phyloP scores from a whole-genome alignment of 2,888 invertebrate genomes.

The Lydus trimaculatus region DNA sequence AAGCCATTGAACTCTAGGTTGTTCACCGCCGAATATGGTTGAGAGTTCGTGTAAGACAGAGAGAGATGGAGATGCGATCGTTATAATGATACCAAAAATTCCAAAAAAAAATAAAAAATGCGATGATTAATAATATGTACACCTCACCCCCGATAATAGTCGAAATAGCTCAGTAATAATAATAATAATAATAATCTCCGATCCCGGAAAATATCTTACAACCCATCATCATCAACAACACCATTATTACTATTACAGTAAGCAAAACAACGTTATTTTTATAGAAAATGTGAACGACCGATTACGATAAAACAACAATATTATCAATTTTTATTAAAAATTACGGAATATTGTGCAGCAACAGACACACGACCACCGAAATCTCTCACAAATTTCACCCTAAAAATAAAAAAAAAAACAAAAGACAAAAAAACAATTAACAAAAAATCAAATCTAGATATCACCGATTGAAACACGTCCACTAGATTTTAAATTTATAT shows the following conservation, averaged over 20 bases:
- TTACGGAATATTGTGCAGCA: conserved; percentile 49
- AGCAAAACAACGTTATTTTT: conserved; percentile 50
- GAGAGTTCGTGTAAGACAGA: conserved; percentile 56
- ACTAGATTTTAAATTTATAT: neutral
- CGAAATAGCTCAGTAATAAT: neutral
- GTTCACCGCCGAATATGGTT: conserved; percentile 60
- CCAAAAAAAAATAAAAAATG: conserved; percentile 29
- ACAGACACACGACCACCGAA: conserved; percentile 27
- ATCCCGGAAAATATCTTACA: neutral
- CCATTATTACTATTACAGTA: neutral
- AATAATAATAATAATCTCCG: too few species aligned
- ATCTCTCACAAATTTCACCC: conserved; percentile 5
- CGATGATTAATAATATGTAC: conserved; percentile 2
- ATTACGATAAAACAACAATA: conserved; percentile 47
- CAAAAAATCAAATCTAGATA: neutral
- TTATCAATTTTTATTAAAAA: conserved; percentile 38
- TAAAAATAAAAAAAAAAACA: neutral
- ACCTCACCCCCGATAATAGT: neutral
- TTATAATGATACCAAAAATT: conserved; percentile 32
- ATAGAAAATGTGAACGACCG: conserved; percentile 58
- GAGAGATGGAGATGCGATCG: conserved; percentile 38
- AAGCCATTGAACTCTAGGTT: conserved; percentile 61
- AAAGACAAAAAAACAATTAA: neutral
- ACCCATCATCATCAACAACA: neutral
- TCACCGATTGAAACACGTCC: neutral